A percentile compares a stretch with the other conserved stretches of the same genome.
Evolutionary conservation across 2,113 vertebrate genomes (phyloP).

Genomic region (Scomber scombrus): DNA sequence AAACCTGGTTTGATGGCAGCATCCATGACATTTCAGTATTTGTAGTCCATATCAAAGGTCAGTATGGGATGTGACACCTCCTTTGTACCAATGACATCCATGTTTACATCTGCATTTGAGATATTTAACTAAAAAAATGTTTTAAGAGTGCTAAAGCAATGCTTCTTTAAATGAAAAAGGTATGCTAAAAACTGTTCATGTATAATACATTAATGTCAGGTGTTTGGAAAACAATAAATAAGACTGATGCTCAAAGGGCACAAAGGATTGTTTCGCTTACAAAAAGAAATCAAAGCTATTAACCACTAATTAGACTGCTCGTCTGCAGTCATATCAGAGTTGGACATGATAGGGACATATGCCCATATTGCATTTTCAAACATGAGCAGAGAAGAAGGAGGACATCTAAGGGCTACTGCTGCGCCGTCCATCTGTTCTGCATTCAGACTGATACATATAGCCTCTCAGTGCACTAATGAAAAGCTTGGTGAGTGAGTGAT

Average conservation of each 20-base stretch:
- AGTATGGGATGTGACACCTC: conserved; percentile 38
- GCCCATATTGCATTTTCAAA: conserved; percentile 64
- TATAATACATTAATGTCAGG: conserved; percentile 7
- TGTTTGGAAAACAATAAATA: neutral
- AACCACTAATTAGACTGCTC: conserved; percentile 33
- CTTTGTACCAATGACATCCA: conserved; percentile 67
- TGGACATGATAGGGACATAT: conserved; percentile 64
- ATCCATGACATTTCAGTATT: conserved; percentile 63
- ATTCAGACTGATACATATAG: conserved; percentile 58
- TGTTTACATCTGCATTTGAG: conserved; percentile 42
- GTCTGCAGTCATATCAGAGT: conserved; percentile 59
- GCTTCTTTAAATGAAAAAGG: neutral
- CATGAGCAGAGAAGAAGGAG: conserved; percentile 55
- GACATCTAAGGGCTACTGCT: conserved; percentile 74
- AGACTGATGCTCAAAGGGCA: neutral
- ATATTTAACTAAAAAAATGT: conserved; percentile 36
- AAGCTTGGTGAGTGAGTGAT: conserved; percentile 30
- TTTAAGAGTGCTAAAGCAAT: neutral
- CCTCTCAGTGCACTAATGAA: conserved; percentile 40
- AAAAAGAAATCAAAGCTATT: conserved; percentile 35
- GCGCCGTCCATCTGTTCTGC: conserved; percentile 77
- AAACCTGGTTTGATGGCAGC: conserved; percentile 49
- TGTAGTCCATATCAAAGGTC: conserved; percentile 71
- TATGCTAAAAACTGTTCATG: neutral
- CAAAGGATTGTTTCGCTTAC: neutral